These are phyloP conservation scores for Scaptomyza cyrtandrae DNA, from an alignment of 2,888 invertebrate species.

Conservation along the genomic window DNA sequence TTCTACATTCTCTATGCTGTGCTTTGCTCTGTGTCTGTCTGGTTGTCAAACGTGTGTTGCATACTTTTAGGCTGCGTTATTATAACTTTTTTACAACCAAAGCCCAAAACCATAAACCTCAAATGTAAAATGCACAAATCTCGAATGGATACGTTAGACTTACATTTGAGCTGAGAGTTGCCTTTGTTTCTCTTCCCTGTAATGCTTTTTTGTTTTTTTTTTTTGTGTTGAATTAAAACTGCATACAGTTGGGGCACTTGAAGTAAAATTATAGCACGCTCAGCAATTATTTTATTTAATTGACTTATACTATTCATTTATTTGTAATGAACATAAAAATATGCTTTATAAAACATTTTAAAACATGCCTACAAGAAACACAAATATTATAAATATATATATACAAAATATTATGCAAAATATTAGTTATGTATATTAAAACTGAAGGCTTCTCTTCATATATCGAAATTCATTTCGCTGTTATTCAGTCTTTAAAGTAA, in stretches of 20 bases:
- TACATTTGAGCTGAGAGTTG: slow-evolving; percentile 33
- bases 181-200: not conserved
- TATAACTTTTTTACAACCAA: slow-evolving; percentile 24
- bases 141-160: slow-evolving; percentile 23
- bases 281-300: not conserved
- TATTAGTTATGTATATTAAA: no score
- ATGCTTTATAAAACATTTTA: no score
- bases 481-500: not conserved
- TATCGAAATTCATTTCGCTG: not conserved
- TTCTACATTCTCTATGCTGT: slow-evolving; percentile 10
- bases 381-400: no score
- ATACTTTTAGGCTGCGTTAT: slow-evolving; percentile 64
- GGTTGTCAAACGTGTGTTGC: slow-evolving; percentile 70
- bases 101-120: slow-evolving; percentile 38
- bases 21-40: slow-evolving; percentile 28
- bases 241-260: not conserved
- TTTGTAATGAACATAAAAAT: no score
- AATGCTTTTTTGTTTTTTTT: not conserved
- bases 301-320: no score
- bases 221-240: not conserved
- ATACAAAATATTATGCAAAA: no score
- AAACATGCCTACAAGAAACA: no score
- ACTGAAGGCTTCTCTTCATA: no score
- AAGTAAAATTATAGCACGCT: not conserved
- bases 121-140: slow-evolving; percentile 44